These are phyloP conservation scores for Zootoca vivipara DNA, from an alignment of 2,113 vertebrate species.

Conservation along the genomic window DNA sequence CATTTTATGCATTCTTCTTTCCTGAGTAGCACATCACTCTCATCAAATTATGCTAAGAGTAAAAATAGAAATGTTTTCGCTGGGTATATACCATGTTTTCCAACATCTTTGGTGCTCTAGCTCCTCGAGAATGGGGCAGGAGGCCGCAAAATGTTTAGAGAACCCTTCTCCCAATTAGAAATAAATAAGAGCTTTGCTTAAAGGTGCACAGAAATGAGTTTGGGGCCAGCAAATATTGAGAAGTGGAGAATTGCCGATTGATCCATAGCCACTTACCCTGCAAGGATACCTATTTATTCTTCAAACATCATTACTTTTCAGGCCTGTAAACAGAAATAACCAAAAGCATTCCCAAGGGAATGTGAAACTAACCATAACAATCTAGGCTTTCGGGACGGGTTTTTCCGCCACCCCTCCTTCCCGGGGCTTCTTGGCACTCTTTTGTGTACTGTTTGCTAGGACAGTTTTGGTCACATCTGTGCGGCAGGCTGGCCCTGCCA, in stretches of 20 bases:
- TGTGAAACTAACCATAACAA: conserved; percentile 89
- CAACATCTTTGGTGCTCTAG: not conserved
- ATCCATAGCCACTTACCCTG: conserved; percentile 84
- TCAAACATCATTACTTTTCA: conserved; percentile 86
- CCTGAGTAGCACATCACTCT: not conserved
- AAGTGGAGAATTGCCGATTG: conserved; percentile 75
- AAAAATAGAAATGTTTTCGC: not conserved
- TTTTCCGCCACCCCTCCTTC: not conserved
- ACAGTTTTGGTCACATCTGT: conserved; percentile 95
- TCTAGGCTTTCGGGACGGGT: conserved; percentile 76
- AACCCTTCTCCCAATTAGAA: accelerated
- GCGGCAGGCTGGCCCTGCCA: conserved; percentile 90
- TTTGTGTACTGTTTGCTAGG: conserved; percentile 84
- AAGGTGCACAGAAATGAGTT: conserved; percentile 72
- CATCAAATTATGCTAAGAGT: conserved; percentile 1
- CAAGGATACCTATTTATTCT: conserved; percentile 84
- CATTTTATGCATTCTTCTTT: conserved; percentile 41
- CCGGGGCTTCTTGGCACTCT: conserved; percentile 84
- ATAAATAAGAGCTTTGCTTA: conserved; percentile 30
- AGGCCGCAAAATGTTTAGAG: not conserved
- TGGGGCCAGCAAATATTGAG: conserved; percentile 76
- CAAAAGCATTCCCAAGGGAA: conserved; percentile 85
- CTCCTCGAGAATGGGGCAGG: conserved; percentile 54
- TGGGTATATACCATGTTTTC: conserved; percentile 31
- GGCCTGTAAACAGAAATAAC: conserved; percentile 90